Base-by-base conservation (phyloP, 2,797 vertebrate species). In the Enteromius mattozi region DNA sequence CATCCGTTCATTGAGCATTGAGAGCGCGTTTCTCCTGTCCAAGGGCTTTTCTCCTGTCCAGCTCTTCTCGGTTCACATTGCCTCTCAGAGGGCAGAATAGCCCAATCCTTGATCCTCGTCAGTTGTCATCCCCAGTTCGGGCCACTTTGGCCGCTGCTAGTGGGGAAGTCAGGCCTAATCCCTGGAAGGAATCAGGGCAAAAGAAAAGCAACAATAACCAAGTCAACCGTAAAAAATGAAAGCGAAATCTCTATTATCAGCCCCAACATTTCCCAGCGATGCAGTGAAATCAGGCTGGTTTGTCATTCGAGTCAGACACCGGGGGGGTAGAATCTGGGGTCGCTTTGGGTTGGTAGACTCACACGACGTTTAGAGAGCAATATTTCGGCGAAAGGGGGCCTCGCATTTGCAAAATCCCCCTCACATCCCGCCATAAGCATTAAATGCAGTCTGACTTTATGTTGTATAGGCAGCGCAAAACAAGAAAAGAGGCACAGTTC, bases 161-260 rank as follows among this genome's bases (percentile, higher is more conserved):
- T 96, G 95, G 96, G 95, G 95, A 99, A 99, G 98, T 99, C 98
- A 99, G 96, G 94, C 96, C 96, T 99, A 99, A 99, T 99, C 98
- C 97, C 96, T 94, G 94, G 95, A 96, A 97, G 98, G 96, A 99
- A 98, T 98, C 97, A 97, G 96, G 96, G 97, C 97, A 97, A 96
- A 97, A 97, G 97, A 97, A 97, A 97, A 95, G 97, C 96, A 98
- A 99, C 98, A 99, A 99, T 98, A 99, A 99, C 97, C 96, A 99
- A 99, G 98, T 99, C 97, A 99, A 98, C 97, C 98, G 97, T 99
- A 98, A 97, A 99, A 99, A 98, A 99, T 99, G 97, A 98, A 99
- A 98, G 97, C 96, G 97, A 99, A 99, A 99, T 99, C 98, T 99
- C 98, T 99, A 99, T 99, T 99, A 99, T 99, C 96, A 97, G 94